phyloP scores from a whole-genome alignment of 2,113 vertebrate genomes.

The Thunnus maccoyii region DNA sequence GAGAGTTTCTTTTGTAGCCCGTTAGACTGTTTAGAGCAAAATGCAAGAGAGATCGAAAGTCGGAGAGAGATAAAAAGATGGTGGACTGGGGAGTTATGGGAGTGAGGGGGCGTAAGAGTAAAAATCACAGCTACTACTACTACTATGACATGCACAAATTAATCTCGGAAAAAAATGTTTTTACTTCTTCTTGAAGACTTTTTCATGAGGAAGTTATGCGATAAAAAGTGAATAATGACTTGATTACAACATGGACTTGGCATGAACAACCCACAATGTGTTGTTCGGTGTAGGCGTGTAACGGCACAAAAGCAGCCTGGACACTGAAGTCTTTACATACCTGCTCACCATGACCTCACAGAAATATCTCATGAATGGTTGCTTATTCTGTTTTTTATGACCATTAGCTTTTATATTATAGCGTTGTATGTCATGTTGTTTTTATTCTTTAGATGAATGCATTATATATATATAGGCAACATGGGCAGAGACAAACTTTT shows the following conservation, averaged over 20 bases:
- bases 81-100: conserved; percentile 20
- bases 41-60: conserved; percentile 37
- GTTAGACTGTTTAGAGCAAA: conserved; percentile 45
- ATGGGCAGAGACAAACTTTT: not conserved
- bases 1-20: conserved; percentile 41
- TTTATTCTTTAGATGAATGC: not conserved
- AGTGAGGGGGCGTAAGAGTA: conserved; percentile 12
- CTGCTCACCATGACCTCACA: conserved; percentile 39
- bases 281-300: conserved; percentile 49
- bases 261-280: conserved; percentile 21
- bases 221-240: conserved; percentile 13
- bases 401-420: not conserved
- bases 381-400: conserved; percentile 11
- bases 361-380: conserved; percentile 29
- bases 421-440: rapidly evolving
- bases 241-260: conserved; percentile 44
- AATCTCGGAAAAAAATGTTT: not conserved
- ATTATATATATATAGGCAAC: not conserved
- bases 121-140: not conserved
- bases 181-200: not conserved
- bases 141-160: not conserved
- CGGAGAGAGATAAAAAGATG: conserved; percentile 5
- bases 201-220: not conserved
- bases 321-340: conserved; percentile 25
- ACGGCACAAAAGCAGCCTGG: conserved; percentile 38